Evolutionary conservation across 2,888 invertebrate species (phyloP).

Genomic region (Plebejus anna): DNA sequence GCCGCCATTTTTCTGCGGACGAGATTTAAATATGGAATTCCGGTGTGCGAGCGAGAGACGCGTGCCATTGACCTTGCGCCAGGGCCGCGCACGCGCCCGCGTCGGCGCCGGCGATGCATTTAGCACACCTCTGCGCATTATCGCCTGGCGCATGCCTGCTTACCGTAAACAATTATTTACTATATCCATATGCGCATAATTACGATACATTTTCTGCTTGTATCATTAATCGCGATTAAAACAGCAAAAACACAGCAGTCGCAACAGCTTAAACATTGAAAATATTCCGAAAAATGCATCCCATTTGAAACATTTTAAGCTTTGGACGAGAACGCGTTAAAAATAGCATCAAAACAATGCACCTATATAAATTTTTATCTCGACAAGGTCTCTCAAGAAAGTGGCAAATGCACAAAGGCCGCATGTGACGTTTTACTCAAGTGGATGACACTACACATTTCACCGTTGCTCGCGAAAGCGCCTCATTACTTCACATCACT

Average conservation of each 20-base stretch:
- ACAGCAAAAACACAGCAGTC: neutral
- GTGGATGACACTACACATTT: conserved; percentile 43
- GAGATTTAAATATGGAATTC: conserved; percentile 81
- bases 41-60: conserved; percentile 78
- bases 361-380: neutral
- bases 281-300: neutral
- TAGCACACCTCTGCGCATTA: conserved; percentile 34
- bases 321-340: neutral
- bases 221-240: neutral
- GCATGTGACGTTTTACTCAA: conserved; percentile 29
- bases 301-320: neutral
- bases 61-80: conserved; percentile 79
- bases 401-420: conserved; percentile 27
- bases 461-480: conserved; percentile 47
- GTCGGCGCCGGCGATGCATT: conserved; percentile 45
- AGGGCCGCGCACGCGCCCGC: conserved; percentile 71
- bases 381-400: conserved; percentile 27
- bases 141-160: conserved; percentile 21
- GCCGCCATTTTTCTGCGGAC: conserved; percentile 79
- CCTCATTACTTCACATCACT: conserved; percentile 53
- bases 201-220: neutral
- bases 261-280: too few relatives aligned
- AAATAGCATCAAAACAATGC: conserved; percentile 20
- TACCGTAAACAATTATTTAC: conserved; percentile 21
- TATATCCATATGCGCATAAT: conserved; percentile 6